Evolutionary conservation across 2,113 vertebrate species (phyloP).

Genomic region (Diglossa brunneiventris): DNA sequence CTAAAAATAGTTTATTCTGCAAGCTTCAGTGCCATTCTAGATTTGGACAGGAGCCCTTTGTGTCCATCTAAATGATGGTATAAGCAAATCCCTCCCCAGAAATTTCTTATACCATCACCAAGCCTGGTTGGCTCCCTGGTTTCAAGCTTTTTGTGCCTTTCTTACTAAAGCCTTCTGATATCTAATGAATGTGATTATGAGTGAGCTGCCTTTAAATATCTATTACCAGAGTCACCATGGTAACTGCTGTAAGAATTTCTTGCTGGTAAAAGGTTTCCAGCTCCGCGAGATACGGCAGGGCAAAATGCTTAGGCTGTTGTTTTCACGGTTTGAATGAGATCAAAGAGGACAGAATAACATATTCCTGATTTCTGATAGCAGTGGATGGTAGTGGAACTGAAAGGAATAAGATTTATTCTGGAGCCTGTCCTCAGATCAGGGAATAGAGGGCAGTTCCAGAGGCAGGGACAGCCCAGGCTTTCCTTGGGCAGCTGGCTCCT

Average conservation of each 20-base stretch:
- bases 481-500: neutral
- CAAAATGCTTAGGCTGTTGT: conserved; percentile 23
- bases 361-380: neutral
- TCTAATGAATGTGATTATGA: conserved; percentile 47
- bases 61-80: neutral
- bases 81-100: neutral
- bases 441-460: neutral
- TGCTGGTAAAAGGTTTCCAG: conserved; percentile 1
- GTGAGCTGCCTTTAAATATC: conserved; percentile 53
- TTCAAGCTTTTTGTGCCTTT: neutral
- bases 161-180: neutral
- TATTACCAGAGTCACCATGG: conserved; percentile 62
- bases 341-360: neutral
- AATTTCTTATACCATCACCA: neutral
- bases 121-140: neutral
- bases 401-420: neutral
- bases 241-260: conserved; percentile 40
- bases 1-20: conserved; percentile 5
- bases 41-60: neutral
- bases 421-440: neutral
- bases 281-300: neutral
- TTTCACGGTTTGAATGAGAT: neutral
- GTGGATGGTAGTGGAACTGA: neutral
- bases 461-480: neutral
- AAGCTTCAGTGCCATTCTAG: neutral